These are phyloP conservation scores for Athalia cordata DNA, from an alignment of 2,888 invertebrate genomes.

Conservation along the genomic window DNA sequence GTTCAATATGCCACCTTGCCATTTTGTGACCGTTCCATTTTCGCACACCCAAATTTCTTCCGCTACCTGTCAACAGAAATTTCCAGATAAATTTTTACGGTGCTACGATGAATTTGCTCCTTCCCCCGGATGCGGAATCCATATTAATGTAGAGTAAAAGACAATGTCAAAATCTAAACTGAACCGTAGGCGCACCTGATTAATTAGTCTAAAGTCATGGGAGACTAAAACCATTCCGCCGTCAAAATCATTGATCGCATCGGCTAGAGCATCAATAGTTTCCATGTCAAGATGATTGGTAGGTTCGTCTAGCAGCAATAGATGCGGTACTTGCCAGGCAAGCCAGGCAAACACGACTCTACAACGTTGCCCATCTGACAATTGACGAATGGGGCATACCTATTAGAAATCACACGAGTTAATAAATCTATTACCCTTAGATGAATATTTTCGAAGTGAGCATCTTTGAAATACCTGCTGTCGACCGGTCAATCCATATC, in stretches of 20 bases:
- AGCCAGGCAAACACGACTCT: constrained; percentile 99
- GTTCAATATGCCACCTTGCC: constrained; percentile 96
- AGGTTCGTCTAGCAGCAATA: constrained; percentile 90
- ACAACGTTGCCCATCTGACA: constrained; percentile 98
- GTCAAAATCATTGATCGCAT: constrained; percentile 97
- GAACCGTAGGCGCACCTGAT: constrained; percentile 82
- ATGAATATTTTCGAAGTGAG: background rate
- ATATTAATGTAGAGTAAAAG: background rate
- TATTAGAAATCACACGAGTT: constrained; percentile 65
- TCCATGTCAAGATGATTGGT: constrained; percentile 98
- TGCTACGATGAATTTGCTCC: background rate
- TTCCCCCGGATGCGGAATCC: background rate
- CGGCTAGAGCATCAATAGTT: constrained; percentile 98
- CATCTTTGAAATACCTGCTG: constrained; percentile 83
- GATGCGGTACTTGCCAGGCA: constrained; percentile 97
- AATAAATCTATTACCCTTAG: background rate
- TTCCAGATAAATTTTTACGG: background rate
- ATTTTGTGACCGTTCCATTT: constrained; percentile 95
- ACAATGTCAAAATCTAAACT: constrained; percentile 19
- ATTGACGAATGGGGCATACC: constrained; percentile 94
- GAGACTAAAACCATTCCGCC: constrained; percentile 99
- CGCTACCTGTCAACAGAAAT: constrained; percentile 84
- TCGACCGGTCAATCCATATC: constrained; percentile 97
- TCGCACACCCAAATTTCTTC: constrained; percentile 99
- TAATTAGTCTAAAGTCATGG: constrained; percentile 99